Base-by-base conservation (phyloP, 2,113 vertebrate species). In the Saguinus midas region DNA sequence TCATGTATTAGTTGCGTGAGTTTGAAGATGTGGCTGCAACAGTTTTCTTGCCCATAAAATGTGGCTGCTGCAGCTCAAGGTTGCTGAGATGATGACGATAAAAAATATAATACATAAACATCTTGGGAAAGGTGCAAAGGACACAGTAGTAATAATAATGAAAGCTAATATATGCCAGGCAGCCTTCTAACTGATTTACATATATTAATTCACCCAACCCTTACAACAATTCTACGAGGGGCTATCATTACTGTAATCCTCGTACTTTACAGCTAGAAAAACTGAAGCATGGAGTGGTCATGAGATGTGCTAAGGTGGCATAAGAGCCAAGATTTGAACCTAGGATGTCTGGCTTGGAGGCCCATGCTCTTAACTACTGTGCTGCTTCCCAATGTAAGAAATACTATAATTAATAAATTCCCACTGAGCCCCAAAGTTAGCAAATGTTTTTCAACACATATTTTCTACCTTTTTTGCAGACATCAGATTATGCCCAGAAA, bases 391-490 rank as follows among this genome's bases (percentile, higher is more conserved):
- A 96, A 87, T 57, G 11, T 79, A 72, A 87, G 32, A 90, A 82
- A 72, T 93, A 32, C 68, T 73, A 75, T 73, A 32, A 66, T 96
- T 75, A 79, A 37, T 76, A 78, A 66, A 55, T 32, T 78, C 29
- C 11, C 17, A 88, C 4, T 8, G 50, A 80, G 40, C 6, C 40
- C n/a, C n/a, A 23, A 94, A 93, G 32, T 35, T 43, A 86, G 75
- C 61, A 96, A 45, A 87, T 45, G 84, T 96, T 37, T 93, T 92
- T 35, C 45, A 83, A 91, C 45, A 87, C 4, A 64, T 12, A 25
- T 94, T 83, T 66, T 18, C 29, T 61, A 79, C 68, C 94, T 92
- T 76, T 75, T 96, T 68, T 45, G 5, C 27, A 91, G 32, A 83
- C 23, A 84, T 57, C 18, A 70, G 11, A 45, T 88, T 11, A 83